These are phyloP conservation scores for Synergus itoensis DNA, from an alignment of 2,888 invertebrate species.

Conservation along the genomic window DNA sequence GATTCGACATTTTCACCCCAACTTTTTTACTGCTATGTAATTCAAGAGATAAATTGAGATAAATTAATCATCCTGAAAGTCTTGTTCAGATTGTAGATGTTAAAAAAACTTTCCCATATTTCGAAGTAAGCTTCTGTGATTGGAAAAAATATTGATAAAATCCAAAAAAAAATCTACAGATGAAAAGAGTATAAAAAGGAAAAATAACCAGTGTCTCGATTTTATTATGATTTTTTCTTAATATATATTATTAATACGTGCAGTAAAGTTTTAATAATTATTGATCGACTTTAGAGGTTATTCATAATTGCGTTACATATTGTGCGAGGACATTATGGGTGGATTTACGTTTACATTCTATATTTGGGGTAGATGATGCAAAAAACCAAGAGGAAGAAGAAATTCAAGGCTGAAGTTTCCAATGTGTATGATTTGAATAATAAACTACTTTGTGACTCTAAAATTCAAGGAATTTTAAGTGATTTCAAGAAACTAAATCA, in stretches of 20 bases:
- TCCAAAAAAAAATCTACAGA: not conserved
- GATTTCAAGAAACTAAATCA: not conserved
- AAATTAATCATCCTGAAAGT: no score
- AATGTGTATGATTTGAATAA: not conserved
- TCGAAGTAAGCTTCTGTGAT: not conserved
- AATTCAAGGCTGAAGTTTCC: not conserved
- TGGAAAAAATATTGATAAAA: not conserved
- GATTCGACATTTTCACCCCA: not conserved
- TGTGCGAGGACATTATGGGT: not conserved
- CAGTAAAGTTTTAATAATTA: not conserved
- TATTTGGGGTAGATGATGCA: not conserved
- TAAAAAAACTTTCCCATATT: no score
- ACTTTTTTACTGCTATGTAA: no score
- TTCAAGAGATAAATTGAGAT: no score
- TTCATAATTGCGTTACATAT: not conserved
- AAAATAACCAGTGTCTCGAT: not conserved
- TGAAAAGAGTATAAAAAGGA: not conserved
- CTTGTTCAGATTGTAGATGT: no score
- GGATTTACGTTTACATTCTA: not conserved
- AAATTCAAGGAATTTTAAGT: not conserved
- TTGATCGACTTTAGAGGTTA: not conserved
- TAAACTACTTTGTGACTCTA: not conserved
- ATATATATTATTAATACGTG: not conserved
- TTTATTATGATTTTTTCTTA: not conserved
- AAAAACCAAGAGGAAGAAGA: not conserved